These are phyloP conservation scores for Chrosomus eos DNA, from an alignment of 2,797 vertebrate genomes.

Conservation along the genomic window DNA sequence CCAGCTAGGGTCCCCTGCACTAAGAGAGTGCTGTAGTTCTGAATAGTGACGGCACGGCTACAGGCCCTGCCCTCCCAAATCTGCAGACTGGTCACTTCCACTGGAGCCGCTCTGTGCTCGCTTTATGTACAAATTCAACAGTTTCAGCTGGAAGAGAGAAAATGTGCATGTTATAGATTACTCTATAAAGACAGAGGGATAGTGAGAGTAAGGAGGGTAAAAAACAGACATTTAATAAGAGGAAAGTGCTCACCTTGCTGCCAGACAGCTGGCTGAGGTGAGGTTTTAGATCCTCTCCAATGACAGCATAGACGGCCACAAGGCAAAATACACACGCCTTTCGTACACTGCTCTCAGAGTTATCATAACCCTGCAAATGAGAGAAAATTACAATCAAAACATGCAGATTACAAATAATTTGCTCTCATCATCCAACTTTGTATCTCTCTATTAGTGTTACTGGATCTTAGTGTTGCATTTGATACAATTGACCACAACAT, in stretches of 20 bases:
- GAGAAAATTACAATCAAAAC: constrained; percentile 27
- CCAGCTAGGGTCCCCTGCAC: constrained; percentile 51
- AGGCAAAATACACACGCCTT: constrained; percentile 98
- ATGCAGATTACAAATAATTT: not conserved
- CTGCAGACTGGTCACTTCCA: constrained; percentile 83
- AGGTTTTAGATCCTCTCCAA: constrained; percentile 96
- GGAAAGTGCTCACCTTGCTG: constrained; percentile 89
- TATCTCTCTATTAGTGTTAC: no score
- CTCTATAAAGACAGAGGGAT: not conserved
- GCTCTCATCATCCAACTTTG: no score
- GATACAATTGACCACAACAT: no score
- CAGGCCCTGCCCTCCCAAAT: constrained; percentile 71
- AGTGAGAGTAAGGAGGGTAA: constrained; percentile 63
- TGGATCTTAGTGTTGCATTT: no score
- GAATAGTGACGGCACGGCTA: constrained; percentile 61
- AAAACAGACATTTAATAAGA: not conserved
- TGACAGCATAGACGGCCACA: constrained; percentile 92
- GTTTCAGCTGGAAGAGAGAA: constrained; percentile 85
- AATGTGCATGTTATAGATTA: not conserved
- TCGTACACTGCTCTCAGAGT: constrained; percentile 97
- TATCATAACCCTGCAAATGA: constrained; percentile 90
- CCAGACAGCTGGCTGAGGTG: constrained; percentile 95
- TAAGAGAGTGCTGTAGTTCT: constrained; percentile 46
- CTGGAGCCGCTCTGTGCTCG: constrained; percentile 92
- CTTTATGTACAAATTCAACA: constrained; percentile 98